Percentiles rank a stretch among this genome's conserved stretches.
These are phyloP conservation scores for Piscicola geometra DNA, from an alignment of 2,888 invertebrate genomes.

Conservation along the genomic window DNA sequence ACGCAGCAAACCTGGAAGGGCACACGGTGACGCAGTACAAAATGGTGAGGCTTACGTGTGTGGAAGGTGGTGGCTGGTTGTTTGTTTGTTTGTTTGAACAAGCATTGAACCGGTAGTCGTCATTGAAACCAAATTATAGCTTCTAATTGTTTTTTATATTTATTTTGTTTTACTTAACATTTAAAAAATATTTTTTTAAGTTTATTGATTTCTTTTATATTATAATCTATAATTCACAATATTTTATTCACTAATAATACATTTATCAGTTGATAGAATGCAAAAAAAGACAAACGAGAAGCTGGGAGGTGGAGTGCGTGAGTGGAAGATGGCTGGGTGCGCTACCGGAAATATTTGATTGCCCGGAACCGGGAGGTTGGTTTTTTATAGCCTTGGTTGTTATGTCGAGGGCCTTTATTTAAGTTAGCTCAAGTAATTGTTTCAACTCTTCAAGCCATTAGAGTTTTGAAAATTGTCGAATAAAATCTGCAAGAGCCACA, in stretches of 20 bases:
- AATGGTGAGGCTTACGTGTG: background rate
- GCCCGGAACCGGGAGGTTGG: constrained; percentile 4
- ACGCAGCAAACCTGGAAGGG: background rate
- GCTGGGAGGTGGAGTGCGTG: constrained; percentile 12
- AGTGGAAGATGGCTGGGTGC: constrained; percentile 19
- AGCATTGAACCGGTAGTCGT: no score
- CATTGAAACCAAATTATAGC: no score
- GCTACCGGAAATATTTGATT: constrained; percentile 9
- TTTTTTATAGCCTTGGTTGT: constrained; percentile 4
- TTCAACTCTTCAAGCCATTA: no score
- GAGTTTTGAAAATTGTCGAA: no score
- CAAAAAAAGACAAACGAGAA: background rate
- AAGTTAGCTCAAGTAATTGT: no score
- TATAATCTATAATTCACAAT: background rate
- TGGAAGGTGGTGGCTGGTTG: no score
- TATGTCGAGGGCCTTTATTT: no score
- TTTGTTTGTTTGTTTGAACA: no score
- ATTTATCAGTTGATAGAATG: background rate
- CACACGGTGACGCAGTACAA: background rate
- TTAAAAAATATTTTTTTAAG: background rate
- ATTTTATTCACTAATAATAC: background rate
- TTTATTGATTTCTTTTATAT: background rate
- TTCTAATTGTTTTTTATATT: background rate
- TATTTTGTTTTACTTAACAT: background rate
- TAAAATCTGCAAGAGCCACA: no score